These are phyloP conservation scores for Carassius carassius DNA, from an alignment of 2,113 vertebrate species.

Conservation along the genomic window DNA sequence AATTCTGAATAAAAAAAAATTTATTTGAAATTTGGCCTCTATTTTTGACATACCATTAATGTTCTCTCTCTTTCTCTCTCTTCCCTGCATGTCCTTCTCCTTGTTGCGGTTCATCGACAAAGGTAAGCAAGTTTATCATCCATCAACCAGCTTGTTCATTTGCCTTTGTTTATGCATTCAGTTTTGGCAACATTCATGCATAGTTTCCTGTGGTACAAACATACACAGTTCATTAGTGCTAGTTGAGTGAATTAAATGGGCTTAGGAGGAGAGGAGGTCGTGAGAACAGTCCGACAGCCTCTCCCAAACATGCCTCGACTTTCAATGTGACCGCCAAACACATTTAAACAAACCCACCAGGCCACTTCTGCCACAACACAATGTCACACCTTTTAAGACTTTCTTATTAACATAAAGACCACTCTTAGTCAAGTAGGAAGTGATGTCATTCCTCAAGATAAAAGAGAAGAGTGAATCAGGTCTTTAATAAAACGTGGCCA, in stretches of 20 bases:
- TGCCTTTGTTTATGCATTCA: background rate
- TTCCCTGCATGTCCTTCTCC: constrained; percentile 7
- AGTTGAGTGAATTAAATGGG: constrained; percentile 43
- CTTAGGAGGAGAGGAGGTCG: constrained; percentile 54
- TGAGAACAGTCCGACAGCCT: constrained; percentile 68
- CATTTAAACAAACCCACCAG: constrained; percentile 53
- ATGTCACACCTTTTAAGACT: constrained; percentile 53
- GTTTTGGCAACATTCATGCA: constrained; percentile 14
- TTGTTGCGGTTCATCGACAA: constrained; percentile 50
- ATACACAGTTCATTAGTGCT: constrained; percentile 25
- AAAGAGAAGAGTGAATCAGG: constrained; percentile 25
- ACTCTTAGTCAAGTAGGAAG: constrained; percentile 53
- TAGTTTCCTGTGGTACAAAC: background rate
- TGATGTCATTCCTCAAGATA: constrained; percentile 58
- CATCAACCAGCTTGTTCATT: background rate
- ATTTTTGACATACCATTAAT: background rate
- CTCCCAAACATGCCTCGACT: constrained; percentile 62
- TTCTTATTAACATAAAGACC: constrained; percentile 61
- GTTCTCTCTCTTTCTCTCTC: constrained; percentile 43
- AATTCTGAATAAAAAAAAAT: background rate
- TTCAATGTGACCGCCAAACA: constrained; percentile 56
- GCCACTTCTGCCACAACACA: constrained; percentile 55
- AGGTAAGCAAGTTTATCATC: constrained; percentile 70
- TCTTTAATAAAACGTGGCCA: background rate
- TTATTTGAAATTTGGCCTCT: background rate